Conservation (phyloP, 2,797 vertebrate genomes). For the Characodon lateralis region DNA sequence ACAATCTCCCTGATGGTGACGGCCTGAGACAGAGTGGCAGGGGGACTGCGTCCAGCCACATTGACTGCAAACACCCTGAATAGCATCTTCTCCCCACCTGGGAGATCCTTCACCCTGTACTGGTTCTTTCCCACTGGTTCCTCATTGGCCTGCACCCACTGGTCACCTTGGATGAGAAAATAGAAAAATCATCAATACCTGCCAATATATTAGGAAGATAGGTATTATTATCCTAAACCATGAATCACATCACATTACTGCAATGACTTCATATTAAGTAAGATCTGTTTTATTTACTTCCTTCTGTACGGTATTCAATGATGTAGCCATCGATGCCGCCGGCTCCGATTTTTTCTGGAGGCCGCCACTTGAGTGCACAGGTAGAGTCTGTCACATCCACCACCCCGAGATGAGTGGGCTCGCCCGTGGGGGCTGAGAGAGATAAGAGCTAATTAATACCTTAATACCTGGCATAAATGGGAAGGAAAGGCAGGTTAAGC, state of each 20-base stretch:
- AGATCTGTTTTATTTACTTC: conserved; percentile 74
- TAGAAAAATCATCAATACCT: conserved; percentile 7
- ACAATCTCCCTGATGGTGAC: conserved; percentile 89
- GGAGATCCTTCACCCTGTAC: conserved; percentile 84
- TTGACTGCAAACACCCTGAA: conserved; percentile 88
- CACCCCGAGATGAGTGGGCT: conserved; percentile 84
- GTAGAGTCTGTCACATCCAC: conserved; percentile 89
- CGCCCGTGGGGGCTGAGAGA: conserved; percentile 84
- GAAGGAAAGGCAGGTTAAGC: conserved; percentile 55
- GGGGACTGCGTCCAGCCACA: conserved; percentile 85
- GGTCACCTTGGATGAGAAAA: conserved; percentile 71
- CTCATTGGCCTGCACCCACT: conserved; percentile 84
- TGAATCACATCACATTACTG: background rate
- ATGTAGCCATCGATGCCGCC: conserved; percentile 91
- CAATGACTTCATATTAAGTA: background rate
- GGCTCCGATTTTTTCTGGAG: conserved; percentile 86
- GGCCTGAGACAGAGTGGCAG: conserved; percentile 79
- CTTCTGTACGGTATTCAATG: conserved; percentile 89
- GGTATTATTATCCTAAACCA: background rate
- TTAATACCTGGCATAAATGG: conserved; percentile 51
- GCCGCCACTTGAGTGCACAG: conserved; percentile 89
- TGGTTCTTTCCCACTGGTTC: conserved; percentile 78
- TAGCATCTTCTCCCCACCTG: conserved; percentile 85
- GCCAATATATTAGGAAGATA: background rate
- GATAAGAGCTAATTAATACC: conserved; percentile 60